Percentiles rank a stretch among this genome's conserved stretches.
Evolutionary conservation across 2,113 vertebrate genomes (phyloP).

Genomic region (Gallinago undulata): DNA sequence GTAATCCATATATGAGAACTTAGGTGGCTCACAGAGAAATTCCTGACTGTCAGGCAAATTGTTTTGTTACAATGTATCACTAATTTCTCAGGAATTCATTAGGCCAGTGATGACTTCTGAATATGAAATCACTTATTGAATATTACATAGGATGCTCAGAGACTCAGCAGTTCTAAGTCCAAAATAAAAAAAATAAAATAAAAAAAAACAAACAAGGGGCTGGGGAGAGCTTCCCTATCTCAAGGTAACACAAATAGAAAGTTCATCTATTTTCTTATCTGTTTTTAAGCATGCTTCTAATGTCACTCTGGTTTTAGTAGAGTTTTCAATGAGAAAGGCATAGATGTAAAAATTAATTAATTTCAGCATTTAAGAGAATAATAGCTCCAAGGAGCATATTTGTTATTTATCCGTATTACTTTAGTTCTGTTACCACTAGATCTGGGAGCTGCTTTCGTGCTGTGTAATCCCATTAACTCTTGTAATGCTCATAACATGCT

Average conservation of each 20-base stretch:
- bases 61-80: neutral
- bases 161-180: neutral
- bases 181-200: neutral
- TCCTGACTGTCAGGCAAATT: neutral
- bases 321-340: neutral
- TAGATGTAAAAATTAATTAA: neutral
- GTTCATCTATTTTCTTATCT: neutral
- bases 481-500: neutral
- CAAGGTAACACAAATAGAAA: neutral
- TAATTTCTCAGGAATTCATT: neutral
- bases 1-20: neutral
- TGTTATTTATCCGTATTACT: neutral
- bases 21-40: neutral
- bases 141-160: neutral
- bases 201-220: no score
- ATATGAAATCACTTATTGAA: neutral
- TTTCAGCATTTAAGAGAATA: neutral
- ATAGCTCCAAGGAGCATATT: neutral
- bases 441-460: neutral
- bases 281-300: neutral
- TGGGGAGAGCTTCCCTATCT: rapidly evolving
- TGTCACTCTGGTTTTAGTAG: neutral
- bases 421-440: neutral
- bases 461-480: neutral
- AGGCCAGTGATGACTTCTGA: neutral